Base-by-base conservation (phyloP, 2,888 invertebrate species). In the Abrostola triplasia region DNA sequence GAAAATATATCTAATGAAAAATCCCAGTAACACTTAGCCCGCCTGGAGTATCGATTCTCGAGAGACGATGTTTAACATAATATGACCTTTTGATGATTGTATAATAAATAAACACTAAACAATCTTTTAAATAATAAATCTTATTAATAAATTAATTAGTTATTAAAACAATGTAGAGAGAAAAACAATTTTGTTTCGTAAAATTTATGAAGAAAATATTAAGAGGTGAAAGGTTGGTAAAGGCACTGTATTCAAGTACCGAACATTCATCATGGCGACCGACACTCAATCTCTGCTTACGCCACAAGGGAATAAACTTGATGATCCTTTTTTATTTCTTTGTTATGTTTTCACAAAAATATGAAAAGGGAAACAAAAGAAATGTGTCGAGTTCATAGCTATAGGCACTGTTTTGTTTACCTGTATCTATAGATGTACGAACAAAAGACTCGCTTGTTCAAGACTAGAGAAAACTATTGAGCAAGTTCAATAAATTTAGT, bases 251-350 rank as follows among this genome's bases (percentile, higher is more conserved):
- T 59, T 56, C 59, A 70, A 71, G 58, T 70, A 48, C 52, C 52
- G 37, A 59, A 47, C 71, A 71, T 75, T 53, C n/a, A 70, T 75
- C 71, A 75, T 44, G 36, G 59, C 9, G 56, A 44, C 59, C 56
- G 59, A 64, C 59, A 59, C 71, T 71, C 71, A 71, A 75, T 75
- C 71, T 71, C 75, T 71, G 65, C 71, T 59, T 7, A 56, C 53
- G 52, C 40, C 71, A 11, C 71, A 24, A 64, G 71, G 70, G 76
- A 71, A 48, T 64, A 54, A 59, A 64, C 65, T 71, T 71, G 76
- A 70, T 71, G 64, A 70, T 70, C 36, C 49, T 56, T 64, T 71
- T 63, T 64, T 70, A 58, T 70, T 74, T 70, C 58, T 63, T 56
- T 64, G 49, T 53, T 70, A 52, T 63, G 59, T 59, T 76, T 71